Base-by-base conservation (phyloP, 1,140 invertebrate genomes). In the Steinernema khuongi region DNA sequence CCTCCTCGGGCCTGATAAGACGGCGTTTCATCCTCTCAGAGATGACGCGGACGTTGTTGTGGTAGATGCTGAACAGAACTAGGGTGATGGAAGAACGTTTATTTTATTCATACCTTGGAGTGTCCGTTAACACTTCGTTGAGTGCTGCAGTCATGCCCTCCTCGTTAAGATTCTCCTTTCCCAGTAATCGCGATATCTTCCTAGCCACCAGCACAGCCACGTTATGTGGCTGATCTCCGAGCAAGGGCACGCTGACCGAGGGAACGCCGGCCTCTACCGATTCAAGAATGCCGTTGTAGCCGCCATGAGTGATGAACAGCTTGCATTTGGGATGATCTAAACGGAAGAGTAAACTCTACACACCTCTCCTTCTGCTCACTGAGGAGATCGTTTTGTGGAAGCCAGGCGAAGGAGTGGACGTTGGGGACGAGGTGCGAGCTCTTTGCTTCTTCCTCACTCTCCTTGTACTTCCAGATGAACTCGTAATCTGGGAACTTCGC, bases 311-410 rank as follows among this genome's bases (percentile, higher is more conserved):
- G 50, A 60, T 60, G 50, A 60, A 60, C 7, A 60, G 22, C 19
- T 60, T 60, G 50, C 50, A 60, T 22, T 60, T 60, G 11, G 50
- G 50, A 26, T 60, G 50, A 60, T 60, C 50, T 60, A 60, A 60
- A 60, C 14, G 11, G 19, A 22, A 60, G 4, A 60, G 7, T 22
- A 22, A 22, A 60, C 4, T 17, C 4, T 4, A 60, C 7, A 60
- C 14, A 60, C 4, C 50, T n/a, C 14, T 41, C n/a, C 36, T 11
- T 7, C n/a, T n/a, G 19, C 50, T 60, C 19, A 22, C 50, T 60
- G 7, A 60, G 50, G 26, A 60, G 50, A 26, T 60, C 50, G 19
- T 60, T 60, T 22, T 60, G 50, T 22, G 14, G 50, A 2, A 60
- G 19, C 50, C 50, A 60, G 2, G 50, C 11, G 19, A 60, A 60